Percentiles rank a stretch among this genome's conserved stretches.
Conservation (phyloP, 2,113 vertebrate genomes). For the Syngnathoides biaculeatus region DNA sequence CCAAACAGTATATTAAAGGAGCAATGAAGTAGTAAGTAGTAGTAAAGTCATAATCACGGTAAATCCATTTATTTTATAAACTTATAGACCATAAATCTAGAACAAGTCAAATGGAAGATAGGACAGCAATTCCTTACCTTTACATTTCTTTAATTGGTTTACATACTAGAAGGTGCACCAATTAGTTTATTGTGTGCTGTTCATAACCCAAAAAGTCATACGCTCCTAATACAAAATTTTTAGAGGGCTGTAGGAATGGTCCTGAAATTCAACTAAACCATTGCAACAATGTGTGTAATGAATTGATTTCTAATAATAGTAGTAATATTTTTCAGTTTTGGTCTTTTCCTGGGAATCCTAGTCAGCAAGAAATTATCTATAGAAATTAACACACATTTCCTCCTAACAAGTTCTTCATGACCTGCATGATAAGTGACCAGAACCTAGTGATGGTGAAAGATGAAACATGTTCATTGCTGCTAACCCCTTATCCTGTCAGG, state of each 20-base stretch:
- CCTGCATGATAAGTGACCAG: slow-evolving; percentile 9
- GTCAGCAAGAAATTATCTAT: neutral
- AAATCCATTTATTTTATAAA: too few relatives aligned
- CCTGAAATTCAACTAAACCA: neutral
- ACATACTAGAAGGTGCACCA: neutral
- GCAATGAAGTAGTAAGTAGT: too few relatives aligned
- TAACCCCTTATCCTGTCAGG: neutral
- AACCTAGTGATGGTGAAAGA: neutral
- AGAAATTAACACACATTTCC: slow-evolving; percentile 7
- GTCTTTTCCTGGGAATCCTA: neutral
- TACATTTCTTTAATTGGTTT: neutral
- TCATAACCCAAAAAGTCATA: neutral
- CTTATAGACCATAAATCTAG: too few relatives aligned
- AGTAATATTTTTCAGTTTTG: neutral
- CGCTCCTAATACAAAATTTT: too few relatives aligned
- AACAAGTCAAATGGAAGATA: too few relatives aligned
- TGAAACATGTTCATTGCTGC: neutral
- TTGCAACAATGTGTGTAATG: neutral
- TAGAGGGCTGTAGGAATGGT: too few relatives aligned
- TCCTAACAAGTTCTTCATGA: slow-evolving; percentile 1
- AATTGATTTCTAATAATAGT: neutral
- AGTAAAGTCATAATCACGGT: too few relatives aligned
- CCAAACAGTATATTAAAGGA: too few relatives aligned
- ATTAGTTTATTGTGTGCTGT: neutral
- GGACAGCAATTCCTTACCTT: neutral